A percentile compares a stretch with the other conserved stretches of the same genome.
Evolutionary conservation across 2,797 vertebrate species (phyloP).

Genomic region (Sebastolobus altivelis): DNA sequence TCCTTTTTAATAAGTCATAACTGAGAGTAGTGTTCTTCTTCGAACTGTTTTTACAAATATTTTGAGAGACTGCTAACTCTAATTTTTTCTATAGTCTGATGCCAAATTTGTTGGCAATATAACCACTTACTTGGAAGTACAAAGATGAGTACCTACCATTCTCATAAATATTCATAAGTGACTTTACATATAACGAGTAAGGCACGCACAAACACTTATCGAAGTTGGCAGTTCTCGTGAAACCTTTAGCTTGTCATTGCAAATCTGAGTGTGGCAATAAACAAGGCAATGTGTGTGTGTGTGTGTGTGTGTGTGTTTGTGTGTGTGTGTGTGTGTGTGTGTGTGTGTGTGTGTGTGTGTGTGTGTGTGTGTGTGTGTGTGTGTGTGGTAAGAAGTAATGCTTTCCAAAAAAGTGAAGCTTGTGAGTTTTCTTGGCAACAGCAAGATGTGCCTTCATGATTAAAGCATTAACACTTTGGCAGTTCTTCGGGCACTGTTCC

Average conservation of each 20-base stretch:
- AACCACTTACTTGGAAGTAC: conserved; percentile 11
- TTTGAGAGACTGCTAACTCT: background rate
- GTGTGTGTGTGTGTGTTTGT: background rate
- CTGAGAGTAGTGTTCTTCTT: background rate
- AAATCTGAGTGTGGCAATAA: conserved; percentile 21
- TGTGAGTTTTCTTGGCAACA: conserved; percentile 30
- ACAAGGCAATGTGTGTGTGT: background rate
- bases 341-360: background rate
- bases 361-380: conserved; percentile 5
- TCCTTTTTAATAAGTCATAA: background rate
- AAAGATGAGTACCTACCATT: conserved; percentile 16
- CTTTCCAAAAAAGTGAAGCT: background rate
- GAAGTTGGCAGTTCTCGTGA: conserved; percentile 23
- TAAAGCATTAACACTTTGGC: background rate
- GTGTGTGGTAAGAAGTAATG: background rate
- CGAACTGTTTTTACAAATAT: background rate
- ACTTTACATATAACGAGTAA: conserved; percentile 31
- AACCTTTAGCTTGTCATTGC: conserved; percentile 32
- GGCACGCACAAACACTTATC: conserved; percentile 7
- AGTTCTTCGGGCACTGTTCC: background rate
- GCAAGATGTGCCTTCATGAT: background rate
- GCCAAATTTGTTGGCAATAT: conserved; percentile 23
- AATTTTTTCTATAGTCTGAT: background rate
- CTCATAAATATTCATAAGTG: conserved; percentile 43
- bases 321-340: background rate